Percentiles rank a stretch among this genome's conserved stretches.
Conservation (phyloP, 35 echinoderm and acorn worm genomes). For the Hemicentrotus pulcherrimus region DNA sequence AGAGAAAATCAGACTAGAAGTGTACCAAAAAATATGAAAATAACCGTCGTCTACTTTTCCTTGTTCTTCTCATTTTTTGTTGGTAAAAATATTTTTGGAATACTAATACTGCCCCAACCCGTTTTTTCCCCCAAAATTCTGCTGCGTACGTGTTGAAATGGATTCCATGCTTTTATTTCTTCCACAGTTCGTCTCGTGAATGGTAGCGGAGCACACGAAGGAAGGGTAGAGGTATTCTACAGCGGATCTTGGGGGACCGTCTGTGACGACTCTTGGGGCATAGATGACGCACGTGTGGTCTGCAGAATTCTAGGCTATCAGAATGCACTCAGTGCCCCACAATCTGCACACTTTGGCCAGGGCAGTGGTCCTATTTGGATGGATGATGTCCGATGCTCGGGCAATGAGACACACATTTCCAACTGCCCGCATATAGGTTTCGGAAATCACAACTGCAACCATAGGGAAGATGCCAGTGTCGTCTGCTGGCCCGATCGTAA, state of each 20-base stretch:
- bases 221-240: conserved; percentile 42
- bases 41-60: no score
- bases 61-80: no score
- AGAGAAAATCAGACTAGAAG: no score
- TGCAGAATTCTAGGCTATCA: conserved; percentile 41
- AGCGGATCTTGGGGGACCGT: conserved; percentile 48
- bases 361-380: conserved; percentile 50
- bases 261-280: conserved; percentile 24
- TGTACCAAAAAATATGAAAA: no score
- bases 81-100: no score
- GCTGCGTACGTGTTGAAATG: not conserved
- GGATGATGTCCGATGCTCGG: conserved; percentile 42
- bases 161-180: not conserved
- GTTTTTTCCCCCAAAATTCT: not conserved
- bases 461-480: conserved; percentile 58
- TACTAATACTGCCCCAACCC: not conserved
- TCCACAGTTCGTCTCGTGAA: conserved; percentile 28
- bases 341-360: not conserved
- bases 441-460: conserved; percentile 53
- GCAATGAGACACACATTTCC: conserved; percentile 24
- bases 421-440: conserved; percentile 53
- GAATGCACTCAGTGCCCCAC: not conserved
- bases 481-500: conserved; percentile 24
- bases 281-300: conserved; percentile 11
- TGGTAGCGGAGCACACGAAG: not conserved